phyloP scores from a whole-genome alignment of 1,140 invertebrate genomes.

The Drosophila pachea region DNA sequence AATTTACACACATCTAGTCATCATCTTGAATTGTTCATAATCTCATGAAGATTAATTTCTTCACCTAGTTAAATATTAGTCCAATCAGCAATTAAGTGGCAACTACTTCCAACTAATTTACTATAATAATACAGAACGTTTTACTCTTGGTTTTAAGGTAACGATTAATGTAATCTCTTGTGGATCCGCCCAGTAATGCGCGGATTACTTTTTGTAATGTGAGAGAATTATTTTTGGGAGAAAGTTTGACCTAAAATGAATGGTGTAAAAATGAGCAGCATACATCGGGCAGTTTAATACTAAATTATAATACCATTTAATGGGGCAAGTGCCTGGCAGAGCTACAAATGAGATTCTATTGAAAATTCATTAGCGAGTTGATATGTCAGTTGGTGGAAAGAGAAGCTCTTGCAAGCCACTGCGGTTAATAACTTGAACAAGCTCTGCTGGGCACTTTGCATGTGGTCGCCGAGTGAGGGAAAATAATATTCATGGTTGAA shows the following conservation, averaged over 20 bases:
- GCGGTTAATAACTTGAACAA: constrained; percentile 4
- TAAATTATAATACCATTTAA: constrained; percentile 62
- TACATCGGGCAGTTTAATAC: constrained; percentile 49
- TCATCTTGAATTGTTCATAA: too few species aligned
- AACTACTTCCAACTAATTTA: too few species aligned
- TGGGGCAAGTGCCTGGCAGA: constrained; percentile 8
- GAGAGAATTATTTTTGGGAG: constrained; percentile 12
- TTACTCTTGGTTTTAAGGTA: constrained; percentile 34
- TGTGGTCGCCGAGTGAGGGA: neutral
- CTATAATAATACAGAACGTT: constrained; percentile 17
- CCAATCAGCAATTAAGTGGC: too few species aligned
- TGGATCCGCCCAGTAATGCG: constrained; percentile 30
- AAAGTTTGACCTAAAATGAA: constrained; percentile 15
- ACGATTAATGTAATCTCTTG: constrained; percentile 73
- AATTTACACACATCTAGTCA: neutral
- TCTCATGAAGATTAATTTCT: constrained; percentile 1
- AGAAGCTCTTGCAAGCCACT: constrained; percentile 1
- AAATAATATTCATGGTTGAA: too few species aligned
- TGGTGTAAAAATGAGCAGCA: constrained; percentile 48
- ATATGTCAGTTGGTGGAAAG: constrained; percentile 27
- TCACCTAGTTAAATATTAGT: too few species aligned
- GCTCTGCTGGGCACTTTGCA: constrained; percentile 7
- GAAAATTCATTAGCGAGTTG: constrained; percentile 14
- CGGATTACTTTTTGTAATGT: constrained; percentile 27
- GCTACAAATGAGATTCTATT: constrained; percentile 11